Percentiles rank a stretch among this genome's conserved stretches.
Evolutionary conservation across 2,797 vertebrate genomes (phyloP).

Genomic region (Neosalanx taihuensis): DNA sequence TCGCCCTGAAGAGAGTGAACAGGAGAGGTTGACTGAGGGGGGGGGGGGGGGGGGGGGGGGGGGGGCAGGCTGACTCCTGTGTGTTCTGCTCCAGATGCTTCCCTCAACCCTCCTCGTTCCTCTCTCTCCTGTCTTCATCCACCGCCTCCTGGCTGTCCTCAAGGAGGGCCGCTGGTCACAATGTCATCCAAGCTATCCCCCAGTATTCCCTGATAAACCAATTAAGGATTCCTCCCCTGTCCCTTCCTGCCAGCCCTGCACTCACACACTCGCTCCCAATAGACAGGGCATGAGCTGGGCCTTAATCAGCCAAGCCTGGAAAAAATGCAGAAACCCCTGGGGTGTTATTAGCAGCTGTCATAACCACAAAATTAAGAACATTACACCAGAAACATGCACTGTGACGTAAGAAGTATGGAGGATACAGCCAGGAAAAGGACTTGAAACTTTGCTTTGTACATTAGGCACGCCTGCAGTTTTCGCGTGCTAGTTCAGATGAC

Average conservation of each 20-base stretch:
- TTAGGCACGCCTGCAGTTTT: too few species aligned
- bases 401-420: neutral
- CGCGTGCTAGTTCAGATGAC: too few species aligned
- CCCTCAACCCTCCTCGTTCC: neutral
- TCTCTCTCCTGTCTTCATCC: neutral
- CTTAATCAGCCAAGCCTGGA: neutral
- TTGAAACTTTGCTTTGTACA: too few species aligned
- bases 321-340: constrained; percentile 5
- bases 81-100: neutral
- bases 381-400: constrained; percentile 1
- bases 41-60: too few species aligned
- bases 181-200: constrained; percentile 7
- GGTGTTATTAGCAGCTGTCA: constrained; percentile 5
- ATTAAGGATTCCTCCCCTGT: constrained; percentile 21
- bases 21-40: neutral
- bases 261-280: neutral
- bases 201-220: constrained; percentile 20
- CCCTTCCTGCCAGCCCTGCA: neutral
- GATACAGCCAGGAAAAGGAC: neutral
- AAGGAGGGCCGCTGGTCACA: neutral
- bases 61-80: neutral
- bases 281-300: neutral
- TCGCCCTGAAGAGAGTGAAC: neutral
- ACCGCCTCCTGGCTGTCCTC: neutral
- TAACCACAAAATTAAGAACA: constrained; percentile 19